Conservation (phyloP, 2,888 invertebrate genomes). For the Pandemis cinnamomeana region DNA sequence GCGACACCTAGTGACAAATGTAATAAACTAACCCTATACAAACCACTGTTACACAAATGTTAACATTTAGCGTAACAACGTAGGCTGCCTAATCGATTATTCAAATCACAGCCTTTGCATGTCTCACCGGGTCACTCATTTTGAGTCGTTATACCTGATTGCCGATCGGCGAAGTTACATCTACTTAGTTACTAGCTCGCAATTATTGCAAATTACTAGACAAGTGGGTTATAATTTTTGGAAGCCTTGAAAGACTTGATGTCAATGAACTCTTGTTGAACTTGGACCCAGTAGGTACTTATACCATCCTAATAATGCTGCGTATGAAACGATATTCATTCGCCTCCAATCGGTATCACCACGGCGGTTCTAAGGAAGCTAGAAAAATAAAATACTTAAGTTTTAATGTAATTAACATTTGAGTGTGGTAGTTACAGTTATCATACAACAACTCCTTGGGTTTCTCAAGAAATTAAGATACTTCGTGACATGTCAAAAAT, state of each 20-base stretch:
- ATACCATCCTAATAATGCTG: too few species aligned
- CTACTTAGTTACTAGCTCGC: conserved; percentile 37
- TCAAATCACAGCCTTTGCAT: conserved; percentile 59
- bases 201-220: conserved; percentile 26
- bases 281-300: neutral
- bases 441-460: too few species aligned
- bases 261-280: neutral
- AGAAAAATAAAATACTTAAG: too few species aligned
- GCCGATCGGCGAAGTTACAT: conserved; percentile 47
- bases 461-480: neutral
- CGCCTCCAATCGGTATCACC: too few species aligned
- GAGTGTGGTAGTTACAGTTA: too few species aligned
- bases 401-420: too few species aligned
- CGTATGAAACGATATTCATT: too few species aligned
- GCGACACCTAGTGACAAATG: too few species aligned
- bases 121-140: conserved; percentile 57
- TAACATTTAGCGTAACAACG: conserved; percentile 25
- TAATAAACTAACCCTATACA: too few species aligned
- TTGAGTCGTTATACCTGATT: conserved; percentile 58
- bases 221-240: neutral
- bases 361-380: too few species aligned
- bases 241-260: neutral
- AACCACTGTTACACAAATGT: too few species aligned
- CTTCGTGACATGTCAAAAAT: too few species aligned
- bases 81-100: conserved; percentile 58